phyloP scores from a whole-genome alignment of 2,113 vertebrate species.

The Sorex fumeus region DNA sequence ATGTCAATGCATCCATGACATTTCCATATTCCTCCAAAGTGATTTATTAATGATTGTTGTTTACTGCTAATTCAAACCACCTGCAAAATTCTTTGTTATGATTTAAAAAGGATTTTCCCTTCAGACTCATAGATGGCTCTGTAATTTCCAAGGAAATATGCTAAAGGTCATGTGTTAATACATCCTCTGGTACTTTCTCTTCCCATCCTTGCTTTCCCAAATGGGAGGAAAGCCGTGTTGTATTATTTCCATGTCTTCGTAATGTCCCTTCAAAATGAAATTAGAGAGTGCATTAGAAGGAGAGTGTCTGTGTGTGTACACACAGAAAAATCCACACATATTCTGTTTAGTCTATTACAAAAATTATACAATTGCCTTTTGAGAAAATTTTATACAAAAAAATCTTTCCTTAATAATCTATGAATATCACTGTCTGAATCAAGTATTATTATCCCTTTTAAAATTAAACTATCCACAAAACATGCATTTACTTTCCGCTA shows the following conservation, averaged over 20 bases:
- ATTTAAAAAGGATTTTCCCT: constrained; percentile 84
- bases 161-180: constrained; percentile 91
- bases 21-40: constrained; percentile 72
- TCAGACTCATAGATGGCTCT: constrained; percentile 87
- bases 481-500: constrained; percentile 92
- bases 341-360: constrained; percentile 77
- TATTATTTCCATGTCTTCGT: constrained; percentile 82
- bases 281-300: constrained; percentile 75
- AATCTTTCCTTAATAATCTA: constrained; percentile 91
- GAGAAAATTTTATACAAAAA: constrained; percentile 87
- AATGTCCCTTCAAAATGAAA: constrained; percentile 77
- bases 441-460: constrained; percentile 92
- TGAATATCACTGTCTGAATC: constrained; percentile 91
- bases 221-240: constrained; percentile 78
- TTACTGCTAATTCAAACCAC: constrained; percentile 89
- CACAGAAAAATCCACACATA: constrained; percentile 68
- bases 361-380: constrained; percentile 87
- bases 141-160: constrained; percentile 90
- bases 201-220: constrained; percentile 85
- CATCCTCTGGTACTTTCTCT: constrained; percentile 87
- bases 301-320: constrained; percentile 80
- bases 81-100: constrained; percentile 89
- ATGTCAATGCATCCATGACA: constrained; percentile 66
- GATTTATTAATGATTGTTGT: constrained; percentile 85
- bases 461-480: constrained; percentile 93